Percentiles rank a stretch among this genome's conserved stretches.
These are phyloP conservation scores for Coptodon bakossiorum DNA, from an alignment of 2,113 vertebrate species.

Conservation along the genomic window DNA sequence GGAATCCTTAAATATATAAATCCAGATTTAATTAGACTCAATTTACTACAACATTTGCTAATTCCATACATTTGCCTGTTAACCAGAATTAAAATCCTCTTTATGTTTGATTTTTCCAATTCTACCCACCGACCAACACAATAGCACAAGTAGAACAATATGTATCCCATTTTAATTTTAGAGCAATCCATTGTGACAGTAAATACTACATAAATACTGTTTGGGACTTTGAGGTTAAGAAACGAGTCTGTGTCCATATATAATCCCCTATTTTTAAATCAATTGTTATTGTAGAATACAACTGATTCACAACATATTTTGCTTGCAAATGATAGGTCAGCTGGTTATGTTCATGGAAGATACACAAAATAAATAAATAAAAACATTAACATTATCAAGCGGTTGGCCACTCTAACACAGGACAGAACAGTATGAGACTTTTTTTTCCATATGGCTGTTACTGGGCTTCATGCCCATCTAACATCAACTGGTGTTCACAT, in stretches of 20 bases:
- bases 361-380: neutral
- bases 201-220: neutral
- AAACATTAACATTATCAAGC: neutral
- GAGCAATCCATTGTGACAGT: neutral
- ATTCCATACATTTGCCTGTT: neutral
- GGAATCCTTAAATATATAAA: neutral
- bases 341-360: neutral
- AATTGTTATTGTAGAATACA: neutral
- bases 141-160: neutral
- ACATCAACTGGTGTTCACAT: neutral
- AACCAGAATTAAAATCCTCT: neutral
- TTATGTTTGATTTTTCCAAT: neutral
- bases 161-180: neutral
- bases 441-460: slow-evolving; percentile 30
- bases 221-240: neutral
- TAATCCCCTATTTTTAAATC: neutral
- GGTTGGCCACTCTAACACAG: neutral
- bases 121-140: neutral
- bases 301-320: neutral
- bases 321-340: neutral
- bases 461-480: slow-evolving; percentile 18
- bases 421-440: slow-evolving; percentile 22
- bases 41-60: neutral
- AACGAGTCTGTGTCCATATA: neutral
- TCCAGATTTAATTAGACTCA: neutral